Percentiles rank a stretch among this genome's conserved stretches.
Conservation (phyloP, 2,797 vertebrate species). For the Halcyon leucocephala region DNA sequence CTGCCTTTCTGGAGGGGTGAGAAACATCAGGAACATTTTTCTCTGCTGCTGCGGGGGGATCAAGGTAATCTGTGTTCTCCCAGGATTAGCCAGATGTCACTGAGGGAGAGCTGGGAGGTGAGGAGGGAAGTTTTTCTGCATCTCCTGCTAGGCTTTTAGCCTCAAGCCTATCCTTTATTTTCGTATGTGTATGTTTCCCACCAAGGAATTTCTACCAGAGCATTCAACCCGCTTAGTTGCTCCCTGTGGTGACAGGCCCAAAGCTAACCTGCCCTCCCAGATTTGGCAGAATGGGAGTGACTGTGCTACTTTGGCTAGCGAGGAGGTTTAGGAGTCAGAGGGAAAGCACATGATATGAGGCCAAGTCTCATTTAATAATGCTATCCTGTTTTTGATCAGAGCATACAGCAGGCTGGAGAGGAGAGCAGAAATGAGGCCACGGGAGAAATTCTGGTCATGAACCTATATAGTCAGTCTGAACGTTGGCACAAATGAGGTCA, state of each 20-base stretch:
- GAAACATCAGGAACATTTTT: background rate
- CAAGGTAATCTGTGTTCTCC: background rate
- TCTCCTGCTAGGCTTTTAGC: background rate
- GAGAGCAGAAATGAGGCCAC: background rate
- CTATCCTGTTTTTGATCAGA: conserved; percentile 19
- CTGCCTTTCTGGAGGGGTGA: background rate
- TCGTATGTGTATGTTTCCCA: background rate
- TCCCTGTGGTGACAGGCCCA: background rate
- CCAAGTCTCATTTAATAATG: background rate
- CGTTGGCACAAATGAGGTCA: conserved; percentile 7
- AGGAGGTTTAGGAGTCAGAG: background rate
- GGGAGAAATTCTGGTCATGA: background rate
- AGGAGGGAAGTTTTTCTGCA: conserved; percentile 8
- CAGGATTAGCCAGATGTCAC: background rate
- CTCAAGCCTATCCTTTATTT: conserved; percentile 24
- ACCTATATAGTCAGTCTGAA: background rate
- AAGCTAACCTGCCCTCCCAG: background rate
- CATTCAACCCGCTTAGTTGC: background rate
- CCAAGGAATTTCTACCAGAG: background rate
- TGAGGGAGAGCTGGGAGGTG: background rate
- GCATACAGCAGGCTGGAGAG: background rate
- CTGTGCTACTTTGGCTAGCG: background rate
- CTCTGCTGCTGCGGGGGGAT: background rate
- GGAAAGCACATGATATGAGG: background rate
- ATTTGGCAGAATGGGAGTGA: background rate